Evolutionary conservation across 2,113 vertebrate species (phyloP).

Genomic region (Clinocottus analis): DNA sequence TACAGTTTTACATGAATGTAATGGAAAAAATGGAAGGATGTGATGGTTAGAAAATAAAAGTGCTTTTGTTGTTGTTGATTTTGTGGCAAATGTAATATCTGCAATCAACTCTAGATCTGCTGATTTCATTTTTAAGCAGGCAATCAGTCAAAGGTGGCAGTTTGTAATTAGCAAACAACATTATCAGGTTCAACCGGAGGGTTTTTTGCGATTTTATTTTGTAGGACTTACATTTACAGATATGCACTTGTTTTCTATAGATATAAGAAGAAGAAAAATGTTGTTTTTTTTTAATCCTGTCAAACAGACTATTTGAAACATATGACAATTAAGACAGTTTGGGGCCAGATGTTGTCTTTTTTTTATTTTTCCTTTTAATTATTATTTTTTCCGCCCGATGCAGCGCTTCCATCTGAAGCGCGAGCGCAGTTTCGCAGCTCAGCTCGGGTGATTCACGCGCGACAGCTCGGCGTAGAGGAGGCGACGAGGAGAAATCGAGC

Average conservation of each 20-base stretch:
- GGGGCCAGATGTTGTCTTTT: constrained; percentile 24
- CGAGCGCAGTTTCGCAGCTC: background rate
- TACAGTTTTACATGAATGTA: background rate
- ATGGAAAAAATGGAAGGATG: background rate
- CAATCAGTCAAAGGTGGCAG: constrained; percentile 11
- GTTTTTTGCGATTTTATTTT: background rate
- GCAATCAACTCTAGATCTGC: background rate
- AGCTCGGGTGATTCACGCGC: background rate
- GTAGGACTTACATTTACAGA: background rate
- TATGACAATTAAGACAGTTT: background rate
- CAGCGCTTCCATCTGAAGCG: background rate
- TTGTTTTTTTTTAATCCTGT: background rate
- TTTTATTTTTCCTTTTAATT: too few relatives aligned
- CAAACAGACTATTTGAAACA: background rate
- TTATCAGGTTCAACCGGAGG: background rate
- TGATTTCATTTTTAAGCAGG: constrained; percentile 11
- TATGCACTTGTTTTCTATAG: background rate
- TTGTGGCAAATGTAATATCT: background rate
- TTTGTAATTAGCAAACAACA: background rate
- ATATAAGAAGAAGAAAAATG: too few relatives aligned
- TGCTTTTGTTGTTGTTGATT: background rate
- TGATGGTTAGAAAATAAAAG: background rate
- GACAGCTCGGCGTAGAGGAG: background rate
- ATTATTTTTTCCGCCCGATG: background rate
- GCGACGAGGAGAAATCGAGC: too few relatives aligned